phyloP scores from a whole-genome alignment of 2,113 vertebrate species.

The Nycticorax nycticorax region DNA sequence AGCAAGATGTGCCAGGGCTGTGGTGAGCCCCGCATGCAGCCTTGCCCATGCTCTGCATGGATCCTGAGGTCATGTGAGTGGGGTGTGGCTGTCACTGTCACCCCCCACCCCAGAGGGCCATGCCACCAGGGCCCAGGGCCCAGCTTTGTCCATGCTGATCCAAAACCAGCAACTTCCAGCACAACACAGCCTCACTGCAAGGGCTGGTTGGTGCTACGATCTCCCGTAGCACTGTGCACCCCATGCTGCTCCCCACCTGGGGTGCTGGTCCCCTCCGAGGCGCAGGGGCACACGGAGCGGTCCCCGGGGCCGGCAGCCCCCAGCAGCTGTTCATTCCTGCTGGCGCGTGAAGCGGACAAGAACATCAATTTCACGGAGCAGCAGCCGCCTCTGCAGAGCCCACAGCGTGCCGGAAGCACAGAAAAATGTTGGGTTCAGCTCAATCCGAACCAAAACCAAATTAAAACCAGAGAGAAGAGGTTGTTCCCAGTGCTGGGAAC shows the following conservation, averaged over 20 bases:
- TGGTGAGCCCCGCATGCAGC: neutral
- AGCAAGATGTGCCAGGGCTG: neutral
- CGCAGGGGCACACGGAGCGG: neutral
- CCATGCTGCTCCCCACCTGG: neutral
- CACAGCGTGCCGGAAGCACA: neutral
- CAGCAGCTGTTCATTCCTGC: constrained; percentile 57
- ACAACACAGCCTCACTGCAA: rapidly evolving
- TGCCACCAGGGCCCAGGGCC: rapidly evolving
- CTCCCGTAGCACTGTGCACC: rapidly evolving
- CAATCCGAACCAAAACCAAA: constrained; percentile 48
- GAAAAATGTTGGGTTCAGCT: constrained; percentile 47
- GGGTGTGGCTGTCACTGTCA: neutral
- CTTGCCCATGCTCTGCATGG: rapidly evolving
- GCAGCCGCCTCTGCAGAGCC: constrained; percentile 34
- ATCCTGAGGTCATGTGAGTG: rapidly evolving
- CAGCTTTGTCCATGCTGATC: neutral
- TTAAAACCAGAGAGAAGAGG: neutral
- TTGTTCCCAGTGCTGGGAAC: neutral
- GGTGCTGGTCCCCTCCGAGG: neutral
- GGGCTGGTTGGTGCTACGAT: neutral
- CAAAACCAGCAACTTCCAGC: neutral
- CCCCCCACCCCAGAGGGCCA: rapidly evolving
- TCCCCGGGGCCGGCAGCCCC: neutral
- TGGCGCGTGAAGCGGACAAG: neutral
- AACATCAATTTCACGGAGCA: constrained; percentile 68